Conservation (phyloP, 1,140 invertebrate species). For the Drosophila navojoa region DNA sequence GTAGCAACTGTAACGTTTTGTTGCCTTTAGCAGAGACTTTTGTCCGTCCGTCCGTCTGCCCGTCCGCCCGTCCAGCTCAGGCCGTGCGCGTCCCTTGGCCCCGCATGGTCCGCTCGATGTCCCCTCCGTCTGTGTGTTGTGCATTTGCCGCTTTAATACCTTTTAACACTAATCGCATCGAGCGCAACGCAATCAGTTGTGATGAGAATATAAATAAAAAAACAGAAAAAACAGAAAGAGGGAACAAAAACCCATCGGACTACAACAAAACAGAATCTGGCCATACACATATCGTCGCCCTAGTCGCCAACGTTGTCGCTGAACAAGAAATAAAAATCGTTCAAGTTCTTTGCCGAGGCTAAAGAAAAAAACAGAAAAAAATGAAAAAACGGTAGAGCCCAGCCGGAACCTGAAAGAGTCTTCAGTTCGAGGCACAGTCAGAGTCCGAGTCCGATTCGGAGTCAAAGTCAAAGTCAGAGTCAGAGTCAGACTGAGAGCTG, state of each 20-base stretch:
- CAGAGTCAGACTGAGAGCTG: constrained; percentile 12
- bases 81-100: constrained; percentile 24
- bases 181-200: constrained; percentile 81
- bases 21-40: constrained; percentile 58
- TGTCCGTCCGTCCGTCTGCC: background rate
- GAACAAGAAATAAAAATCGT: constrained; percentile 82
- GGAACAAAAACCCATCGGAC: constrained; percentile 52
- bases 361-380: constrained; percentile 2
- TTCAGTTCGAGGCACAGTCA: constrained; percentile 12
- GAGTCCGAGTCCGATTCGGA: constrained; percentile 1
- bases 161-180: constrained; percentile 83
- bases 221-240: constrained; percentile 23
- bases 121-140: constrained; percentile 58
- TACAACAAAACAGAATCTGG: constrained; percentile 47
- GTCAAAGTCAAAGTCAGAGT: constrained; percentile 13
- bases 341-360: constrained; percentile 71
- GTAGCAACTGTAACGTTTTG: constrained; percentile 78
- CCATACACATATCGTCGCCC: constrained; percentile 56
- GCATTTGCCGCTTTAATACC: constrained; percentile 82
- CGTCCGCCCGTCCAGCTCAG: constrained; percentile 8
- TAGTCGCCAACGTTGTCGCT: constrained; percentile 62
- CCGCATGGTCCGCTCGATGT: constrained; percentile 5
- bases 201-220: constrained; percentile 81
- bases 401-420: constrained; percentile 35
- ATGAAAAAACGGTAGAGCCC: constrained; percentile 27